These are phyloP conservation scores for Leucoraja ocellata DNA, from an alignment of 2,797 vertebrate species.

Conservation along the genomic window DNA sequence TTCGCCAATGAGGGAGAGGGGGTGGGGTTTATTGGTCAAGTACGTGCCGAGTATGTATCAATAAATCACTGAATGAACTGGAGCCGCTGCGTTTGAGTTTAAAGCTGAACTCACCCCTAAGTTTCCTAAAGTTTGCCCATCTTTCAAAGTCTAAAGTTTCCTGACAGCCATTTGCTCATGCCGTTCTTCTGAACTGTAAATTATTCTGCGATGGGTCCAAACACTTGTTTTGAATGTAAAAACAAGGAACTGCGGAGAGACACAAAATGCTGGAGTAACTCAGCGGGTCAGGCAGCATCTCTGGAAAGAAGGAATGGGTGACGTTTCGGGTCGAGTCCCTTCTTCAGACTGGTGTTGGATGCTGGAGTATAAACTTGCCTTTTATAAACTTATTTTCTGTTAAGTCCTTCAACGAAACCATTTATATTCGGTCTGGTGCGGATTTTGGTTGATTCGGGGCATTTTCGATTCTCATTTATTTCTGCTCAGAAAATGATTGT, in stretches of 20 bases:
- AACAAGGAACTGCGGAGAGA: no score
- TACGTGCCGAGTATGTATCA: slow-evolving; percentile 22
- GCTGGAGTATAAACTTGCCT: no score
- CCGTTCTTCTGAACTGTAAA: background rate
- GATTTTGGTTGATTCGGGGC: background rate
- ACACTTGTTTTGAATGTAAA: background rate
- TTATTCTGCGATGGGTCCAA: background rate
- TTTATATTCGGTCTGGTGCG: background rate
- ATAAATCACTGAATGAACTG: slow-evolving; percentile 24
- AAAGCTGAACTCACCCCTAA: background rate
- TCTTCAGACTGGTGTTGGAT: no score
- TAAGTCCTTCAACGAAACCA: no score
- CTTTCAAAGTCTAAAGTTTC: background rate
- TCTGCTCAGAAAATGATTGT: background rate
- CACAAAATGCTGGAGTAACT: no score
- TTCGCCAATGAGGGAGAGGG: background rate
- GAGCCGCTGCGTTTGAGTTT: background rate
- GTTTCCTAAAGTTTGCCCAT: background rate
- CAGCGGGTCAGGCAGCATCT: no score
- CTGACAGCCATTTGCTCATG: background rate
- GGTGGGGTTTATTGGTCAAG: background rate
- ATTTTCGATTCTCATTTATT: background rate
- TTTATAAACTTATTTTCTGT: no score
- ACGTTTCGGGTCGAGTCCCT: no score
- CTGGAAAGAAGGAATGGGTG: no score